Base-by-base conservation (phyloP, 2,888 invertebrate genomes). In the Leptopilina drosophilae region DNA sequence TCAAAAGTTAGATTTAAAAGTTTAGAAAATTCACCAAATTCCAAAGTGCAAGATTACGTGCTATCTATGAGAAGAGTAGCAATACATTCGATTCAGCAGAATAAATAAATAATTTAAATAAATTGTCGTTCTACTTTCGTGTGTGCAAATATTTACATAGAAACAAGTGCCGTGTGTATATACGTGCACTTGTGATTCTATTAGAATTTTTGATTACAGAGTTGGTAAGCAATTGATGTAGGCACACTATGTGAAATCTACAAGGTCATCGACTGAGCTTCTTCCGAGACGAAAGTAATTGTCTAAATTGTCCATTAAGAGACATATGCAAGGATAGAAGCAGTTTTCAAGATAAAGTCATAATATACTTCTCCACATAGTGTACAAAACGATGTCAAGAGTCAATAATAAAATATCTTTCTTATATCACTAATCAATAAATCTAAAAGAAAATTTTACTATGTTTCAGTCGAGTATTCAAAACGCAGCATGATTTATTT, bases 191-290 rank as follows among this genome's bases (percentile, higher is more conserved):
- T 11, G 26, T 14, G 12, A 12, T 8, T 96, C 96, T 6, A 96
- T 95, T 11, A 96, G 96, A 84, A 95, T 95, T 87, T 49, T 95
- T 94, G 59, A 93, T 93, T 76, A 93, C 92, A 87, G 95, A 92
- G 82, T 93, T 93, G 83, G 91, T 92, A 81, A 93, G 93, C 88
- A 94, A 95, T 88, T 95, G 93, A 66, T 92, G 91, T 83, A 94
- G 89, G 75, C 92, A 93, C 92, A 94, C 92, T 40, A 93, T 92
- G 83, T 92, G 92, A 93, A 93, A 93, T 77, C 73, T 64, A 81
- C 84, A 83, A 85, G 85, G 84, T 82, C 85, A 77, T 81, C 81
- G 80, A 77, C 77, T 76, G 78, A 82, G 82, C 80, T 86, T 85
- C 84, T 84, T 84, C 84, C 82, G 56, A 80, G 83, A 81, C 85